Evolutionary conservation across 2,797 vertebrate genomes (phyloP).

Genomic region (Furcifer pardalis): DNA sequence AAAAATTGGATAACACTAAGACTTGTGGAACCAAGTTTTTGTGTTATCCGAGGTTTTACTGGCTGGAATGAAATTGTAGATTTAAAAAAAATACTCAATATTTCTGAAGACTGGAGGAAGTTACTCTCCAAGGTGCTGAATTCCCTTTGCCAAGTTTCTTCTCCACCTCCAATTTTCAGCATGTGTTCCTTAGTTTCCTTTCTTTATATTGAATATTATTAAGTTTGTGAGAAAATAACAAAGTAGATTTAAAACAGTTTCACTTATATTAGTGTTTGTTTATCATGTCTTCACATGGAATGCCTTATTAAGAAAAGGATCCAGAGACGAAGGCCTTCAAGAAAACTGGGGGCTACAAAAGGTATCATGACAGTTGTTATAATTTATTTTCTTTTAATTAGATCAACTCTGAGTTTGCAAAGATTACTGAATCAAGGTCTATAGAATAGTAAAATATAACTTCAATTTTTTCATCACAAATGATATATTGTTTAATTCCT

Average conservation of each 20-base stretch:
- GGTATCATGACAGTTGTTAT: not conserved
- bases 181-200: no score
- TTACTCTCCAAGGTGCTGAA: slow-evolving; percentile 56
- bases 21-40: no score
- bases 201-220: not conserved
- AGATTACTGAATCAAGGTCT: no score
- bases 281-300: not conserved
- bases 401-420: no score
- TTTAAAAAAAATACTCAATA: not conserved
- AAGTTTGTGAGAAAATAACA: not conserved
- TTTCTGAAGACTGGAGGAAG: not conserved
- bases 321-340: not conserved
- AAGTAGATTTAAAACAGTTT: not conserved
- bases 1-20: no score
- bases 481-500: not conserved
- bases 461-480: no score
- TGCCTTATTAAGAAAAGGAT: not conserved
- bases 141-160: not conserved
- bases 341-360: not conserved
- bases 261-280: not conserved
- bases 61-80: not conserved
- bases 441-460: no score
- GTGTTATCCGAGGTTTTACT: no score
- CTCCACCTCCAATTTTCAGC: no score
- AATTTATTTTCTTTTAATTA: no score